Evolutionary conservation across 2,888 invertebrate genomes (phyloP).

Genomic region (Caenorhabditis uteleia): DNA sequence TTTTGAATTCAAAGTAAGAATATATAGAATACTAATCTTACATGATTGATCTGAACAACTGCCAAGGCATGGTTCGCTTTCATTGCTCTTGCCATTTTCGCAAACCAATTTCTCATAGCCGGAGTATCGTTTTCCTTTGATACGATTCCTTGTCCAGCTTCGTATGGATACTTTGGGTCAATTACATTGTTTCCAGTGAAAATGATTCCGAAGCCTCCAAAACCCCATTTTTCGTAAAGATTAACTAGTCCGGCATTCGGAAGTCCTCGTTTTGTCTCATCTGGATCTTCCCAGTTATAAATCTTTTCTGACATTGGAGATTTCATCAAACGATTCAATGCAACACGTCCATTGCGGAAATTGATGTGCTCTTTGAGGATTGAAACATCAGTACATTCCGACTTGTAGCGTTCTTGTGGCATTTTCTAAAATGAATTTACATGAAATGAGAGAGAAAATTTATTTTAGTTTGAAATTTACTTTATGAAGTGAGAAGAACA

Average conservation of each 20-base stretch:
- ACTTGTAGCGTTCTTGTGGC: conserved; percentile 17
- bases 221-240: conserved; percentile 54
- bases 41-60: conserved; percentile 43
- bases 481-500: too few species aligned
- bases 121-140: conserved; percentile 38
- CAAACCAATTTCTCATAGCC: conserved; percentile 34
- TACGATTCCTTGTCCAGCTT: conserved; percentile 37
- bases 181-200: conserved; percentile 54
- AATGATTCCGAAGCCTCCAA: conserved; percentile 56
- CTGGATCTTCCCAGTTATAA: conserved; percentile 37
- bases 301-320: conserved; percentile 49
- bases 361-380: conserved; percentile 30
- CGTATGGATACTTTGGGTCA: conserved; percentile 48
- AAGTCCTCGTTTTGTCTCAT: conserved; percentile 42
- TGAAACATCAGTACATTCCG: conserved; percentile 10
- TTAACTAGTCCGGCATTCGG: conserved; percentile 43
- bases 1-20: background rate
- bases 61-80: conserved; percentile 47
- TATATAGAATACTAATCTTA: conserved; percentile 6
- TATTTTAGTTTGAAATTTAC: too few species aligned
- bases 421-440: conserved; percentile 1
- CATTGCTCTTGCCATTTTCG: conserved; percentile 22
- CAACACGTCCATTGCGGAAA: conserved; percentile 39
- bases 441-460: too few species aligned
- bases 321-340: conserved; percentile 43